phyloP scores from a whole-genome alignment of 2,888 invertebrate genomes.

The Harpalus rubripes region DNA sequence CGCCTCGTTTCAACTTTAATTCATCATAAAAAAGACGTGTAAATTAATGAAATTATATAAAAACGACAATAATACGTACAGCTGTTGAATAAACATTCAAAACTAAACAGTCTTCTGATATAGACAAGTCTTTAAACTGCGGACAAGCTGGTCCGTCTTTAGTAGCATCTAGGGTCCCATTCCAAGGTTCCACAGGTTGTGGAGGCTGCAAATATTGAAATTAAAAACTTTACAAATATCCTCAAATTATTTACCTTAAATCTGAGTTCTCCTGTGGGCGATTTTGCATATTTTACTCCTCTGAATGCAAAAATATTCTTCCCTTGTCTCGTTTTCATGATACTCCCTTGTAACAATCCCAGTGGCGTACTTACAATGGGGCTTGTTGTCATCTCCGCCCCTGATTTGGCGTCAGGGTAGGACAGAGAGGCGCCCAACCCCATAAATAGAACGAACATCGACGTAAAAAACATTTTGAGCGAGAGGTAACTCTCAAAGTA shows the following conservation, averaged over 20 bases:
- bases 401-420: conserved; percentile 69
- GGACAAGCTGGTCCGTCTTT: conserved; percentile 75
- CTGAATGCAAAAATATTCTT: conserved; percentile 73
- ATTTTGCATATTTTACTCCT: conserved; percentile 75
- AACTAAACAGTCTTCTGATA: conserved; percentile 83
- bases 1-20: conserved; percentile 73
- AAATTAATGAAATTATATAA: not conserved
- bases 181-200: conserved; percentile 74
- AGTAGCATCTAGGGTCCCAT: conserved; percentile 74
- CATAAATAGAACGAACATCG: conserved; percentile 64
- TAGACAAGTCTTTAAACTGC: conserved; percentile 73
- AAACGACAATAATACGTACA: conserved; percentile 71
- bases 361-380: conserved; percentile 70
- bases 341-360: conserved; percentile 72
- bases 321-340: conserved; percentile 72
- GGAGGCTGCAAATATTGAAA: conserved; percentile 72
- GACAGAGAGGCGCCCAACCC: not conserved
- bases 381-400: conserved; percentile 69
- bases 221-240: too few species aligned
- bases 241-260: too few species aligned
- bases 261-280: conserved; percentile 74
- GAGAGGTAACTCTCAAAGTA: too few species aligned
- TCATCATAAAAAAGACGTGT: conserved; percentile 64
- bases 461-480: conserved; percentile 23
- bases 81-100: conserved; percentile 82